Evolutionary conservation across 2,113 vertebrate genomes (phyloP).

Genomic region (Falco punctatus): DNA sequence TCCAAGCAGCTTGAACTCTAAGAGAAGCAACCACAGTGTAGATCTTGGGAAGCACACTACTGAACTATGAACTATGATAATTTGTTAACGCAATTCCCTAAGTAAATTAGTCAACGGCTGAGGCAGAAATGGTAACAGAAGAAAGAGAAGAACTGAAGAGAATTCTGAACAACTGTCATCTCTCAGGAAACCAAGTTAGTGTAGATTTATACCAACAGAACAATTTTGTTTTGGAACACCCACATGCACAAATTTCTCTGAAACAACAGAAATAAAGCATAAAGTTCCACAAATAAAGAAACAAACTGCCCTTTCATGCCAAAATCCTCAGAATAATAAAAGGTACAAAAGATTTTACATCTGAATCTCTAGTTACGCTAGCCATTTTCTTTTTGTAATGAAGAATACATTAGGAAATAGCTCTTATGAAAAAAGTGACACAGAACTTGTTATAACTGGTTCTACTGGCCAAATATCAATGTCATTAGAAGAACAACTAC

Average conservation of each 20-base stretch:
- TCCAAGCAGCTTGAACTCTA: neutral
- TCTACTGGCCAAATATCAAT: neutral
- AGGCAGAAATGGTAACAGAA: neutral
- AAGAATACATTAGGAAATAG: neutral
- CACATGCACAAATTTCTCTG: neutral
- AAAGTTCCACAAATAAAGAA: neutral
- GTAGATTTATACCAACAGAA: neutral
- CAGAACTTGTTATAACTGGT: slow-evolving; percentile 23
- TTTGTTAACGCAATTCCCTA: neutral
- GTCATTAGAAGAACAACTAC: neutral
- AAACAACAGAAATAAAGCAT: neutral
- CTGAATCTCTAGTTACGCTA: neutral
- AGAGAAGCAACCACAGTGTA: neutral
- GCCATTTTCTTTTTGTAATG: neutral
- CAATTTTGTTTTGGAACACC: neutral
- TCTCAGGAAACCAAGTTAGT: neutral
- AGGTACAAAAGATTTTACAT: neutral
- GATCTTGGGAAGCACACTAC: neutral
- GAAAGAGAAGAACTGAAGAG: neutral
- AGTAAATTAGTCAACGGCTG: neutral
- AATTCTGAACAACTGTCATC: neutral
- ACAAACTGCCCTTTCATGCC: neutral
- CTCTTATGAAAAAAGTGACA: neutral
- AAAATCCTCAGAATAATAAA: neutral
- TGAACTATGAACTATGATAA: neutral